Base-by-base conservation (phyloP, 2,113 vertebrate genomes). In the Dryoscopus gambensis region DNA sequence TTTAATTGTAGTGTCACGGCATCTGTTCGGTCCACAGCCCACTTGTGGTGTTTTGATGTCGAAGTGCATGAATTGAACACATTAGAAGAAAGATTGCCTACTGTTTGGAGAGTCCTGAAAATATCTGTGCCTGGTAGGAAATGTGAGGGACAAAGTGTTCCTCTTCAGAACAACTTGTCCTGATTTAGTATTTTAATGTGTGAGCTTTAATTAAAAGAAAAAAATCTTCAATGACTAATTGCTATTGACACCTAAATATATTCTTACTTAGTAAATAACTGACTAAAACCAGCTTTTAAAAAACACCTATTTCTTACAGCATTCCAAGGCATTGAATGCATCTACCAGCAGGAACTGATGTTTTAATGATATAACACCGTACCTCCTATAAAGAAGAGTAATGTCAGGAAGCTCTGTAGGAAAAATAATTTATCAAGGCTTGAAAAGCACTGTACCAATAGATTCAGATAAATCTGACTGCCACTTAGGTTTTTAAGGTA, bases 181-280 rank as follows among this genome's bases (percentile, higher is more conserved):
- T 91, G 84, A 95, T 97, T 91, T 95, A 87, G 23, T 70, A 19
- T 87, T 87, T 92, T 90, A 77, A 91, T 93, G 75, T 87, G 67
- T 85, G 42, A 89, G 21, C 25, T 91, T 94, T 95, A 96, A 97
- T 96, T 95, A 96, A 87, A 87, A 80, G 35, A 35, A 82, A 92
- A 84, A 73, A 50, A 56, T 22, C 28, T 80, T 86, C 49, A 87
- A 11, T 79, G 87, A 91, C 56, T 87, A 94, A 93, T 93, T 93
- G 87, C 27, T 62, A 49, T 79, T 90, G 81, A 89, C 85, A 83
- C 14, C 37, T 80, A 94, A 96, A 91, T 95, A 95, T 73, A 85
- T 65, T 82, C 46, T 87, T 85, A 49, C 46, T 93, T 64, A 46
- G 40, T 89, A 94, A 96, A 95, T 57, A 93, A 84, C 28, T 71